A percentile compares a stretch with the other conserved stretches of the same genome.
Evolutionary conservation across 1,140 invertebrate genomes (phyloP).

Genomic region (Homarus americanus): DNA sequence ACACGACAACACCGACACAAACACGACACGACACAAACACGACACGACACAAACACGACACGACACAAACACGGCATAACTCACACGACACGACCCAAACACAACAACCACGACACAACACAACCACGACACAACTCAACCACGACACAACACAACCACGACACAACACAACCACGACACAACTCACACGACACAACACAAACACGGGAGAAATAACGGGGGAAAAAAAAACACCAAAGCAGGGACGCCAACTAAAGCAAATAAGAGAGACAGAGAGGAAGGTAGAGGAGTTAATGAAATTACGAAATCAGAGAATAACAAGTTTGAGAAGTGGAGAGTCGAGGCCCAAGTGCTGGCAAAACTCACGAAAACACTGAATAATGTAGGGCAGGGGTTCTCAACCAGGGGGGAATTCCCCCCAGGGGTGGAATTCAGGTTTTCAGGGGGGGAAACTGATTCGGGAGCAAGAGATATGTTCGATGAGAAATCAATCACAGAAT

Average conservation of each 20-base stretch:
- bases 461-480: too few species aligned
- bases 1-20: neutral
- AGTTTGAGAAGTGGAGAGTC: neutral
- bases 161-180: neutral
- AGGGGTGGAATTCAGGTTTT: too few species aligned
- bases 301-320: slow-evolving; percentile 1
- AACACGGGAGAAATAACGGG: neutral
- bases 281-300: neutral
- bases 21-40: neutral
- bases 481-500: too few species aligned
- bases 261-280: neutral
- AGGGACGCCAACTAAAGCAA: neutral
- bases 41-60: neutral
- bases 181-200: neutral
- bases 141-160: neutral
- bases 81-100: neutral
- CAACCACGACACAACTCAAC: neutral
- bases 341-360: neutral
- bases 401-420: too few species aligned
- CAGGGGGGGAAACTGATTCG: too few species aligned
- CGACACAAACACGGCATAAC: neutral
- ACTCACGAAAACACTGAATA: slow-evolving; percentile 1
- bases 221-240: neutral
- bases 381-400: too few species aligned
- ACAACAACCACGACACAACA: neutral